These are phyloP conservation scores for Apamea monoglypha DNA, from an alignment of 2,888 invertebrate genomes.

Conservation along the genomic window DNA sequence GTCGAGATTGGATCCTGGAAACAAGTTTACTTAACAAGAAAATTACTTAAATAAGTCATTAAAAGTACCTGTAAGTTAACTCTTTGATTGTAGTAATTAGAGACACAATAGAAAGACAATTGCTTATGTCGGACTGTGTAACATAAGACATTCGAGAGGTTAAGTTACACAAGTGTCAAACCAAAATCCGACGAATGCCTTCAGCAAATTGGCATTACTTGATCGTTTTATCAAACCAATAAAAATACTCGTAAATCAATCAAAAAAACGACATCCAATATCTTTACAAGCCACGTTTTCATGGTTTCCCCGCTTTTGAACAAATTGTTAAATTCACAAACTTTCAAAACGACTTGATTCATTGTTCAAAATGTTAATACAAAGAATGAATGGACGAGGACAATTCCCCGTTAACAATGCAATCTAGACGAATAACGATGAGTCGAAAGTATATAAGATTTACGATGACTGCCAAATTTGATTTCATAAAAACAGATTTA, in stretches of 20 bases:
- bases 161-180: background rate
- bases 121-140: no score
- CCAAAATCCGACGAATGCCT: background rate
- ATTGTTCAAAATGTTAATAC: conserved; percentile 58
- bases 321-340: conserved; percentile 50
- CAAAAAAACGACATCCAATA: conserved; percentile 25
- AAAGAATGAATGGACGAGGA: conserved; percentile 52
- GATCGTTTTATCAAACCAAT: conserved; percentile 9
- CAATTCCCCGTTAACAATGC: conserved; percentile 56
- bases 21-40: conserved; percentile 6
- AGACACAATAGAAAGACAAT: no score
- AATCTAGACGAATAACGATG: conserved; percentile 53
- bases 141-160: no score
- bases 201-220: background rate
- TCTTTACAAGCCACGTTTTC: conserved; percentile 39
- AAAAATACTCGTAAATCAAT: conserved; percentile 28
- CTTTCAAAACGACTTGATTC: conserved; percentile 50
- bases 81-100: no score
- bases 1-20: background rate
- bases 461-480: no score
- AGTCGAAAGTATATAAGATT: no score
- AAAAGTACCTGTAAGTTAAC: background rate
- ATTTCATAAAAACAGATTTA: no score
- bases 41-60: conserved; percentile 8
- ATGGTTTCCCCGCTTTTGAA: conserved; percentile 17